Percentiles rank a stretch among this genome's conserved stretches.
Conservation (phyloP, 2,113 vertebrate species). For the Phylloscopus trochilus region DNA sequence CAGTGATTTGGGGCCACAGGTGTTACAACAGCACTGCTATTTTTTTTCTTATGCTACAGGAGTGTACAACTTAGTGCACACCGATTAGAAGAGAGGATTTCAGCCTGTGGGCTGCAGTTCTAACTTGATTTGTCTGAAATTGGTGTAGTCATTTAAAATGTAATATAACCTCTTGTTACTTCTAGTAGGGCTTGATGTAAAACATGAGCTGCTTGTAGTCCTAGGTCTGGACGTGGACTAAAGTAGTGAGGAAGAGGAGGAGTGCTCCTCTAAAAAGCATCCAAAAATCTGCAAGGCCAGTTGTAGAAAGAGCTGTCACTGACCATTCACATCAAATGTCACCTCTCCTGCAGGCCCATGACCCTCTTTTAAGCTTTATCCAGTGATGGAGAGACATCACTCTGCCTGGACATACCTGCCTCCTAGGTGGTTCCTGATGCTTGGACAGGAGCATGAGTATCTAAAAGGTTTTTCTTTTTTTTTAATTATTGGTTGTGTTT, state of each 20-base stretch:
- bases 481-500: neutral
- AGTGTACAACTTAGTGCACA: neutral
- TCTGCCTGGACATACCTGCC: neutral
- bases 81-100: neutral
- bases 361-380: neutral
- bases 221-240: neutral
- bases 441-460: neutral
- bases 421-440: neutral
- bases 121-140: conserved; percentile 52
- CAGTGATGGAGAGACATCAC: neutral
- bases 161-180: conserved; percentile 28
- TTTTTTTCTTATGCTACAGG: neutral
- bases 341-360: neutral
- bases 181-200: conserved; percentile 37
- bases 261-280: neutral
- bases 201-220: neutral
- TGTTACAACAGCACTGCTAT: neutral
- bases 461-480: neutral
- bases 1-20: neutral
- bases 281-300: neutral
- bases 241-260: neutral
- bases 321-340: neutral
- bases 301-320: neutral
- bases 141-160: conserved; percentile 46
- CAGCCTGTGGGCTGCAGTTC: conserved; percentile 46